Evolutionary conservation across 1,140 invertebrate genomes (phyloP).

Genomic region (Brachionus rubens): DNA sequence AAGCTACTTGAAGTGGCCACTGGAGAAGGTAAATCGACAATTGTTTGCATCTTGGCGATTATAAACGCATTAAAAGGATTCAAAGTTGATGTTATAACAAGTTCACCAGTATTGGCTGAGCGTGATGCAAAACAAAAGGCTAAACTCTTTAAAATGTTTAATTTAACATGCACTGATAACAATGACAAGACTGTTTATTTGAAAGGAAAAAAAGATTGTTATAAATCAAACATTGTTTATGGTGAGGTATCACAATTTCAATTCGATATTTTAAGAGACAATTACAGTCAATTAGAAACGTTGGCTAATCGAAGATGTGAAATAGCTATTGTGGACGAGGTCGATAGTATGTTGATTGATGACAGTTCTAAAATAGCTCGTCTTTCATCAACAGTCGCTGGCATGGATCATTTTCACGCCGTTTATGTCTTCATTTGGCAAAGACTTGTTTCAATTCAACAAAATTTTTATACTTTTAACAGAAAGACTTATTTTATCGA

Average conservation of each 20-base stretch:
- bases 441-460: not conserved
- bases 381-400: not conserved
- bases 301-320: not conserved
- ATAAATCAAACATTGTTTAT: constrained; percentile 1
- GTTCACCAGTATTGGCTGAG: constrained; percentile 10
- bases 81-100: not conserved
- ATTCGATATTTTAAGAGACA: not conserved
- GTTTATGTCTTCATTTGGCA: constrained; percentile 11
- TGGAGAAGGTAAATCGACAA: constrained; percentile 24
- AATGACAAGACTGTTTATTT: not conserved
- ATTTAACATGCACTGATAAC: not conserved
- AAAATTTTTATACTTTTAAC: not conserved
- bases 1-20: constrained; percentile 8
- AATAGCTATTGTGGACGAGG: constrained; percentile 25
- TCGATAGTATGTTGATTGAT: constrained; percentile 14
- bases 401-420: constrained; percentile 1
- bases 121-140: not conserved
- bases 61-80: not conserved
- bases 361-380: constrained; percentile 22
- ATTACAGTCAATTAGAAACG: constrained; percentile 12
- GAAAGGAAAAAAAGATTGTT: not conserved
- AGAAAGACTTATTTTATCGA: not conserved
- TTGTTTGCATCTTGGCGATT: constrained; percentile 27
- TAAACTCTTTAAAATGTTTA: constrained; percentile 20
- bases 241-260: constrained; percentile 32